phyloP scores from a whole-genome alignment of 1,140 invertebrate genomes.

The Ylistrum balloti region DNA sequence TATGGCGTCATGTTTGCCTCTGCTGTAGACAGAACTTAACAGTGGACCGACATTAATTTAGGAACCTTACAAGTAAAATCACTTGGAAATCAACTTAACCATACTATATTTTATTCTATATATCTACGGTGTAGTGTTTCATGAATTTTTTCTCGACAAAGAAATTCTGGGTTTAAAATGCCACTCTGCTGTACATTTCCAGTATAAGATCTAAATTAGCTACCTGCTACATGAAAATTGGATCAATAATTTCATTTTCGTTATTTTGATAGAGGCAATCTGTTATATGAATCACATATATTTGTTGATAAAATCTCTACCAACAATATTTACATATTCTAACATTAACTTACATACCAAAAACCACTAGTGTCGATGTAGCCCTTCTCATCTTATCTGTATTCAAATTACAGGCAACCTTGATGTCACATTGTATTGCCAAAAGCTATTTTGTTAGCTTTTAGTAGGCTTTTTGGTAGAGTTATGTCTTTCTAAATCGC shows the following conservation, averaged over 20 bases:
- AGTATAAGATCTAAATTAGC: too few relatives aligned
- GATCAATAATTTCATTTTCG: not conserved
- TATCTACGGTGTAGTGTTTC: too few relatives aligned
- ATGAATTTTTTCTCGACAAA: too few relatives aligned
- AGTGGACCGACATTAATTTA: too few relatives aligned
- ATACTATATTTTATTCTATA: too few relatives aligned
- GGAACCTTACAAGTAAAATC: too few relatives aligned
- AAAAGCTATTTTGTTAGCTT: not conserved
- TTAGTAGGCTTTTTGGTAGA: not conserved
- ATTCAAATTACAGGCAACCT: not conserved
- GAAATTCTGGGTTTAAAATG: too few relatives aligned
- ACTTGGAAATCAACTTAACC: too few relatives aligned
- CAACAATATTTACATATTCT: not conserved
- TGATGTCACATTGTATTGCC: not conserved
- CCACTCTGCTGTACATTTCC: too few relatives aligned
- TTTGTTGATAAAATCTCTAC: not conserved
- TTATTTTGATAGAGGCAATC: not conserved
- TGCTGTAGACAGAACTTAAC: too few relatives aligned
- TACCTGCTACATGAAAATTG: not conserved
- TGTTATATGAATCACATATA: not conserved
- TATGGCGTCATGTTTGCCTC: too few relatives aligned
- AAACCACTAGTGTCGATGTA: not conserved
- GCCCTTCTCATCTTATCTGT: not conserved
- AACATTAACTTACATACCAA: not conserved
- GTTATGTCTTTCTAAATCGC: conserved; percentile 20